Percentiles rank a stretch among this genome's conserved stretches.
Evolutionary conservation across 2,888 invertebrate species (phyloP).

Genomic region (Heliconius erato): DNA sequence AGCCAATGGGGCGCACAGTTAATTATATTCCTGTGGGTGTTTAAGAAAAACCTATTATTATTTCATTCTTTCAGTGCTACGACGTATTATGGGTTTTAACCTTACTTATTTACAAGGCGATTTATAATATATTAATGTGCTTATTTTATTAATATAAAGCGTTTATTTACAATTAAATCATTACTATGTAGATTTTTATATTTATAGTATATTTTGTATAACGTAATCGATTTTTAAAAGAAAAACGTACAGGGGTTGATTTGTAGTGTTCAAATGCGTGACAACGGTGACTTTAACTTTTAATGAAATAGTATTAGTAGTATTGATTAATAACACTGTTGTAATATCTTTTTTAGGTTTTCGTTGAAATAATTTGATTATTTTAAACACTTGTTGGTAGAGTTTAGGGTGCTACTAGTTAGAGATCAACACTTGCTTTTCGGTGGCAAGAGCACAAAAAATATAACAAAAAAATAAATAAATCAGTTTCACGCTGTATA

Average conservation of each 20-base stretch:
- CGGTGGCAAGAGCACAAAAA: not conserved
- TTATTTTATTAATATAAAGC: not conserved
- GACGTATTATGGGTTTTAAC: not conserved
- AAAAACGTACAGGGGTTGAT: not conserved
- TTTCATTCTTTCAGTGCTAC: not conserved
- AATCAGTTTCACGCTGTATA: no score
- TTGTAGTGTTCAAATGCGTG: not conserved
- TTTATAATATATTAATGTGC: not conserved
- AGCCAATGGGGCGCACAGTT: not conserved
- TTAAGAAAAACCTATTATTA: slow-evolving; percentile 18
- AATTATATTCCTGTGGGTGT: slow-evolving; percentile 7
- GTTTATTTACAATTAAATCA: no score
- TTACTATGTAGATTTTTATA: not conserved
- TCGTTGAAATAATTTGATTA: not conserved
- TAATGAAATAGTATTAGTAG: no score
- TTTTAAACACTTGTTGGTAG: no score
- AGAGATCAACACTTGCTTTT: not conserved
- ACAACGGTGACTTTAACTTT: no score
- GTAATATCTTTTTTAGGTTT: not conserved
- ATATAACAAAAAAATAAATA: not conserved
- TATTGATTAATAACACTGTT: no score
- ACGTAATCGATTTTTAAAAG: no score
- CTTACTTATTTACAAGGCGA: not conserved
- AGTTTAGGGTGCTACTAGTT: not conserved
- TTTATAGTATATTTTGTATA: not conserved